phyloP scores from a whole-genome alignment of 2,113 vertebrate species.

The Rhinopomastus cyanomelas region DNA sequence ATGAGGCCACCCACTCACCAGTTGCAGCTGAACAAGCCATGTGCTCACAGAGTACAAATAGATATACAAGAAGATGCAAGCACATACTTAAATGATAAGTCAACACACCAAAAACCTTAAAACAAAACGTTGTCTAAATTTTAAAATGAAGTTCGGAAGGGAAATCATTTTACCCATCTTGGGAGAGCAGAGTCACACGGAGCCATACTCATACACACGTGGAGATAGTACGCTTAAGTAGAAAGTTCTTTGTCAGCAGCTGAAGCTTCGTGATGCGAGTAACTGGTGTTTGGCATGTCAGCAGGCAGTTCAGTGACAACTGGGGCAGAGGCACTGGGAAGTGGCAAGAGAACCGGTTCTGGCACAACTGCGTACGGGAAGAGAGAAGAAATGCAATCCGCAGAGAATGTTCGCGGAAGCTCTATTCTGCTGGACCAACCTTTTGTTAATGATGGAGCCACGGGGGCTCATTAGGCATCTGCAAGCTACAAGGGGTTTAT shows the following conservation, averaged over 20 bases:
- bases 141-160: background rate
- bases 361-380: background rate
- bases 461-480: slow-evolving; percentile 18
- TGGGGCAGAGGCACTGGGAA: background rate
- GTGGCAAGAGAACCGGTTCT: slow-evolving; percentile 26
- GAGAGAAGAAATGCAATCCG: background rate
- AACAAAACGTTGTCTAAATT: background rate
- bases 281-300: background rate
- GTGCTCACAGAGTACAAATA: slow-evolving; percentile 29
- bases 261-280: background rate
- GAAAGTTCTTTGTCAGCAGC: background rate
- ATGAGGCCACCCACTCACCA: slow-evolving; percentile 58
- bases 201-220: background rate
- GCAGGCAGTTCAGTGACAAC: background rate
- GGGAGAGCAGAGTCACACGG: background rate
- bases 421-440: background rate
- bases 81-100: background rate
- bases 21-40: slow-evolving; percentile 42
- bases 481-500: background rate
- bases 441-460: slow-evolving; percentile 16
- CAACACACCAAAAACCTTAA: background rate
- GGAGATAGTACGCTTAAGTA: background rate
- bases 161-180: background rate
- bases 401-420: background rate
- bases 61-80: background rate